A percentile compares a stretch with the other conserved stretches of the same genome.
Evolutionary conservation across 1,140 invertebrate genomes (phyloP).

Genomic region (Thalassaphorura encarpata): DNA sequence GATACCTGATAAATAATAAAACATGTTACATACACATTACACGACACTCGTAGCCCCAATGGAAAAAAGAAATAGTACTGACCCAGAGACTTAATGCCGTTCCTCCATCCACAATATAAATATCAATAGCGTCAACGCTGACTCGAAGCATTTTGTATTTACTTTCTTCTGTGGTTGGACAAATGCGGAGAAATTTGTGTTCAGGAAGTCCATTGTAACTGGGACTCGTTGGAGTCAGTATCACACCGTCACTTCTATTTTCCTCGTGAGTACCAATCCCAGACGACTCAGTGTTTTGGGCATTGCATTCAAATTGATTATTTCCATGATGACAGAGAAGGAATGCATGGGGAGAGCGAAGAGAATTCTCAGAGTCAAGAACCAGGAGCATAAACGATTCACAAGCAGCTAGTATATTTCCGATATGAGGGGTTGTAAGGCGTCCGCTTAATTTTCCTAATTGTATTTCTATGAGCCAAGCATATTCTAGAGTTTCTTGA

Average conservation of each 20-base stretch:
- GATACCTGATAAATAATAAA: conserved; percentile 52
- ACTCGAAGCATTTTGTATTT: conserved; percentile 91
- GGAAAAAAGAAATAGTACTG: conserved; percentile 25
- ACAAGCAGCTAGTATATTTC: conserved; percentile 72
- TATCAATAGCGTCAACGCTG: conserved; percentile 79
- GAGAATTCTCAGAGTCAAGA: conserved; percentile 76
- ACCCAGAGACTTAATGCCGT: conserved; percentile 79
- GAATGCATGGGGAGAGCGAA: conserved; percentile 59
- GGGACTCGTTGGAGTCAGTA: conserved; percentile 8
- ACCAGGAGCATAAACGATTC: conserved; percentile 81
- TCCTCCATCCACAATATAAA: conserved; percentile 80
- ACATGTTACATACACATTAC: background rate
- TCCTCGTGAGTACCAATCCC: background rate
- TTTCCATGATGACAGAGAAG: conserved; percentile 33
- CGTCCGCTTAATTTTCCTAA: conserved; percentile 70
- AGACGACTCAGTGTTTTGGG: background rate
- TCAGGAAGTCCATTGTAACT: no score
- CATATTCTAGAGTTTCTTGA: conserved; percentile 92
- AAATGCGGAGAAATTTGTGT: conserved; percentile 39
- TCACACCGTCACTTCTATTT: background rate
- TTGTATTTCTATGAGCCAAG: conserved; percentile 79
- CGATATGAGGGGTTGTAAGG: conserved; percentile 61
- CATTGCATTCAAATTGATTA: conserved; percentile 29
- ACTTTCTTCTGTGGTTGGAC: conserved; percentile 77
- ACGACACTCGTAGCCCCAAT: background rate